Base-by-base conservation (phyloP, 2,113 vertebrate species). In the Stigmatopora nigra region DNA sequence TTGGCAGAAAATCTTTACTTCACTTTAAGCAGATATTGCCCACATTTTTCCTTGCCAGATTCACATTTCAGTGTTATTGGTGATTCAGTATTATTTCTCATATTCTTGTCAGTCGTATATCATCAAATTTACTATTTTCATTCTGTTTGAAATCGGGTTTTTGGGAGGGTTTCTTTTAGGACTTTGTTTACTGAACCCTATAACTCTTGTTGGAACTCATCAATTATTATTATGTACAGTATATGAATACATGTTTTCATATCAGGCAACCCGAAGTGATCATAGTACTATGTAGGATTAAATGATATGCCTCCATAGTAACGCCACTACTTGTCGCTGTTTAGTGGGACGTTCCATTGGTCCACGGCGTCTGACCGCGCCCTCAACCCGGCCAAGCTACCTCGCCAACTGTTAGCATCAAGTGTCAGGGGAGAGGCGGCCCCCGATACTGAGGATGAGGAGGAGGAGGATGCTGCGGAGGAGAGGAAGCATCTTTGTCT, bases 341-440 rank as follows among this genome's bases (percentile, higher is more conserved):
- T 68, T 31, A 31, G 76, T 64, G 67, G 61, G 70, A 69, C 71
- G 69, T 78, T 53, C 55, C 82, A 89, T 87, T 89, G 87, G 86
- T 89, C 86, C 80, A 72, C 79, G 61, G 70, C 84, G 20, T 72
- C 80, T 88, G 86, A 88, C 87, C 87, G 87, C 87, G 83, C 86
- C 87, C 87, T 88, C 87, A 77, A 79, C 86, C 82, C 87, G 65
- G 65, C 70, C 64, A 49, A 80, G 78, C 82, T 80, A 80, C 82
- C 87, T 80, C 81, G 79, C 84, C 70, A 88, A 89, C 81, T 86
- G 80, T 84, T 75, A 81, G 71, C 82, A 77, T 70, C 83, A 79
- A 84, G 83, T 83, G 87, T 84, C 77, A 76, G 65, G 81, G 82
- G 80, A 62, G 62, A 70, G 82, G 73, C 83, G 72, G 72, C 67